phyloP scores from a whole-genome alignment of 2,113 vertebrate species.

The Stigmatopora argus region DNA sequence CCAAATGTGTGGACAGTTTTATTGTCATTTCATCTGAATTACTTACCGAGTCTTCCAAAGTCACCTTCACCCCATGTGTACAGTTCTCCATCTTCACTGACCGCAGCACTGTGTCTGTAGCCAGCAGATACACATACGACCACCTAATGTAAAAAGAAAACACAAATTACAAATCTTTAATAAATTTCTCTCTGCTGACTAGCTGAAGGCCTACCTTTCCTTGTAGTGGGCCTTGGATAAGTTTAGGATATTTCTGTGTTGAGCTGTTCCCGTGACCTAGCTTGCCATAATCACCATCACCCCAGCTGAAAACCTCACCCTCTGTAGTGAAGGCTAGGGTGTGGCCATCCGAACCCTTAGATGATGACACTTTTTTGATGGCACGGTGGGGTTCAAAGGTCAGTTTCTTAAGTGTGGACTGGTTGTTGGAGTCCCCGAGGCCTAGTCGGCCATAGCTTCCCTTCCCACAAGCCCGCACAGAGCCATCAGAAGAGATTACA shows the following conservation, averaged over 20 bases:
- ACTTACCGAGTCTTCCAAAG: slow-evolving; percentile 72
- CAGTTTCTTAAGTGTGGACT: slow-evolving; percentile 75
- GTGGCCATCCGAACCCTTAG: slow-evolving; percentile 78
- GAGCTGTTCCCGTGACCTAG: slow-evolving; percentile 79
- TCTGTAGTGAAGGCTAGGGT: slow-evolving; percentile 76
- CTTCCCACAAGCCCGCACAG: slow-evolving; percentile 75
- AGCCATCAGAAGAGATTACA: slow-evolving; percentile 73
- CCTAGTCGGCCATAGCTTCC: slow-evolving; percentile 77
- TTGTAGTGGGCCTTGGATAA: slow-evolving; percentile 75
- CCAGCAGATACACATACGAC: slow-evolving; percentile 79
- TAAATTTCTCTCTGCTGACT: background rate
- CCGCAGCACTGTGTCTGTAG: slow-evolving; percentile 77
- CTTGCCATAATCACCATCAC: slow-evolving; percentile 77
- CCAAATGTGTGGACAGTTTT: background rate
- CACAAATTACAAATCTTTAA: background rate
- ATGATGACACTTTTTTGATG: slow-evolving; percentile 76
- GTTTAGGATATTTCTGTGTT: slow-evolving; percentile 78
- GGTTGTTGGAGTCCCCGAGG: slow-evolving; percentile 78
- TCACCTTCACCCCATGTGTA: slow-evolving; percentile 80
- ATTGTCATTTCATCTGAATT: background rate
- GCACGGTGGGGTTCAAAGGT: slow-evolving; percentile 73
- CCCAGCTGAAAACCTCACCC: slow-evolving; percentile 80
- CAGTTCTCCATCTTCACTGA: slow-evolving; percentile 76
- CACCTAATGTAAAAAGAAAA: slow-evolving; percentile 56
- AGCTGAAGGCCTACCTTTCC: slow-evolving; percentile 64